Evolutionary conservation across 2,888 invertebrate genomes (phyloP).

Genomic region (Clanis bilineata): DNA sequence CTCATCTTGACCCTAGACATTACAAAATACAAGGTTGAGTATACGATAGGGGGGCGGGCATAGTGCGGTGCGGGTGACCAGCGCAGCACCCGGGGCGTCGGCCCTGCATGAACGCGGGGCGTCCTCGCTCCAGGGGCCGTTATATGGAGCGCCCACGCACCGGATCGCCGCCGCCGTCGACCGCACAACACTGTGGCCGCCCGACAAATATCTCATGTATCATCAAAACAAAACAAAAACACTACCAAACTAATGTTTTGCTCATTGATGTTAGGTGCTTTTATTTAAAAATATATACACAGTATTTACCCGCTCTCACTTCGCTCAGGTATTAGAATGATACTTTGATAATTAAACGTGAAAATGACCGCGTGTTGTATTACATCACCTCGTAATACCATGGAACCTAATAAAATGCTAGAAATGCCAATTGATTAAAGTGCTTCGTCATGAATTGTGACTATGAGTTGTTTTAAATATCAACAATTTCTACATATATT

Average conservation of each 20-base stretch:
- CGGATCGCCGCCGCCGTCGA: background rate
- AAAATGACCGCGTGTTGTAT: background rate
- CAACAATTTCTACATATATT: background rate
- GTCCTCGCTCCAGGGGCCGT: background rate
- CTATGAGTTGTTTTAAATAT: background rate
- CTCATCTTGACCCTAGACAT: constrained; percentile 59
- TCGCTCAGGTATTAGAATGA: background rate
- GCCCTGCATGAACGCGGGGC: background rate
- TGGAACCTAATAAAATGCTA: background rate
- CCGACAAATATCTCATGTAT: background rate
- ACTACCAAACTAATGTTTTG: background rate
- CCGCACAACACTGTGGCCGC: background rate
- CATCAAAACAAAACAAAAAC: background rate
- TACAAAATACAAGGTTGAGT: background rate
- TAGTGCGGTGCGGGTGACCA: background rate
- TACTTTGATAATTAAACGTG: background rate
- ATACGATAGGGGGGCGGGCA: background rate
- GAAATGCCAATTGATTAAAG: background rate
- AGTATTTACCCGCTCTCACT: background rate
- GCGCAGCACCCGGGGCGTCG: background rate
- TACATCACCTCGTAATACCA: background rate
- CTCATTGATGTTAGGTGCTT: background rate
- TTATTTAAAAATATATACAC: background rate
- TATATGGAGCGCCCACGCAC: background rate
- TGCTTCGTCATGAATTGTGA: background rate